A percentile compares a stretch with the other conserved stretches of the same genome.
phyloP scores from a whole-genome alignment of 2,888 invertebrate genomes.

The Ptilodon capucinus region DNA sequence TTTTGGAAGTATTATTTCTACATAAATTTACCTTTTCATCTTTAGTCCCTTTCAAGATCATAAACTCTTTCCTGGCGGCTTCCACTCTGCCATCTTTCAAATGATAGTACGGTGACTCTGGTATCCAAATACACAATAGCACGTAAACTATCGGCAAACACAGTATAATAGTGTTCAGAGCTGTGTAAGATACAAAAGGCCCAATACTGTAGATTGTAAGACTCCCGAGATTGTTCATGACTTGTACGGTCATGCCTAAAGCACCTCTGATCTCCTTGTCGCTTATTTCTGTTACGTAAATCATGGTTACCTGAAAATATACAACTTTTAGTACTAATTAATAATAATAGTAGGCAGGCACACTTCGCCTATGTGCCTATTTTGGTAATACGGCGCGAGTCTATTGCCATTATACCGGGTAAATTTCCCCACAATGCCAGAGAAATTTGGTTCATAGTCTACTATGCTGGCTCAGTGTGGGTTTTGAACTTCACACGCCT shows the following conservation, averaged over 20 bases:
- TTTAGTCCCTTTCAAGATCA: constrained; percentile 66
- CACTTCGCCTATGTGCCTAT: no score
- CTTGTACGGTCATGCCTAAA: constrained; percentile 74
- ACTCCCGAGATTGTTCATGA: constrained; percentile 74
- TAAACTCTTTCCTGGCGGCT: constrained; percentile 70
- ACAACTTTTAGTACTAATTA: not conserved
- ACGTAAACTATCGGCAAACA: constrained; percentile 74
- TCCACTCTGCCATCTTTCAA: constrained; percentile 75
- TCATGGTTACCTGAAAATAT: constrained; percentile 71
- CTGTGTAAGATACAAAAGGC: constrained; percentile 72
- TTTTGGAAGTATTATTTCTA: no score
- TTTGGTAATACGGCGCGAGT: no score
- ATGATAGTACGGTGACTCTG: constrained; percentile 84
- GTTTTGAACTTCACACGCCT: no score
- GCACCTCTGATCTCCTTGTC: constrained; percentile 77
- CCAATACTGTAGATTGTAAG: constrained; percentile 71
- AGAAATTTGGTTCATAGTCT: no score
- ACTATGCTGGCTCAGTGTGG: no score
- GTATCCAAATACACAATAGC: constrained; percentile 79
- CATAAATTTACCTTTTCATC: constrained; percentile 69
- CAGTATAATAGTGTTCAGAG: constrained; percentile 68
- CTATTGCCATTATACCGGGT: no score
- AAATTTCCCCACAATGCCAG: no score
- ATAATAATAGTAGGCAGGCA: no score
- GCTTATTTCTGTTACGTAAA: constrained; percentile 79